Conservation (phyloP, 2,113 vertebrate species). For the Lipophrys pholis region DNA sequence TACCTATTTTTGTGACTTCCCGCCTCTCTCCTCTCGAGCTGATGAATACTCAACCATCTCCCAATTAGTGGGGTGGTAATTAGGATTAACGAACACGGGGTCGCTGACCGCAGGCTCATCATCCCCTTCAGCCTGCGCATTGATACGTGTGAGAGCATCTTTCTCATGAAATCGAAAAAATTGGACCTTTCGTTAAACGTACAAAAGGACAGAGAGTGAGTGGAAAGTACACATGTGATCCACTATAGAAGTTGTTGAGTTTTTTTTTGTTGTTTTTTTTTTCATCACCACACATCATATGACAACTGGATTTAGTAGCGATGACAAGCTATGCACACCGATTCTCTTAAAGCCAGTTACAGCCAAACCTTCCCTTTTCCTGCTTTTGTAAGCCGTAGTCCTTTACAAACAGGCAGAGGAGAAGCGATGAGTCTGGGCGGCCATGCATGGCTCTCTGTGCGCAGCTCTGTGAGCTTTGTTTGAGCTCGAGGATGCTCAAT, state of each 20-base stretch:
- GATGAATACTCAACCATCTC: slow-evolving; percentile 74
- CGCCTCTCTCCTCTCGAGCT: slow-evolving; percentile 64
- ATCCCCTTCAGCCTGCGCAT: slow-evolving; percentile 23
- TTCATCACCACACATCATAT: slow-evolving; percentile 9
- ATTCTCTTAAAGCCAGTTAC: slow-evolving; percentile 22
- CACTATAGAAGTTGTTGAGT: neutral
- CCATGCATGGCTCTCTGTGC: slow-evolving; percentile 65
- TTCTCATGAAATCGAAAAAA: slow-evolving; percentile 17
- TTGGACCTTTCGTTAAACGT: slow-evolving; percentile 10
- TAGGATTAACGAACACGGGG: slow-evolving; percentile 64
- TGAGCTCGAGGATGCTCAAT: slow-evolving; percentile 84
- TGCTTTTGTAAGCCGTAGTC: slow-evolving; percentile 45
- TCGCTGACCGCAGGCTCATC: slow-evolving; percentile 39
- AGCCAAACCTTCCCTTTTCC: slow-evolving; percentile 29
- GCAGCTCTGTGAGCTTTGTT: slow-evolving; percentile 78
- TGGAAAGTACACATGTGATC: slow-evolving; percentile 12
- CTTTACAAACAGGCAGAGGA: slow-evolving; percentile 58
- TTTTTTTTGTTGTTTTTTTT: neutral
- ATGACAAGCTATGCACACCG: slow-evolving; percentile 25
- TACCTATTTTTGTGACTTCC: slow-evolving; percentile 77
- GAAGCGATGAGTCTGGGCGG: slow-evolving; percentile 70
- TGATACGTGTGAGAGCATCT: slow-evolving; percentile 3
- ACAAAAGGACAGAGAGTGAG: neutral
- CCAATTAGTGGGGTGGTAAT: slow-evolving; percentile 80
- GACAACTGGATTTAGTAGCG: slow-evolving; percentile 15